Evolutionary conservation across 2,797 vertebrate species (phyloP).

Genomic region (Phoeniculus purpureus): DNA sequence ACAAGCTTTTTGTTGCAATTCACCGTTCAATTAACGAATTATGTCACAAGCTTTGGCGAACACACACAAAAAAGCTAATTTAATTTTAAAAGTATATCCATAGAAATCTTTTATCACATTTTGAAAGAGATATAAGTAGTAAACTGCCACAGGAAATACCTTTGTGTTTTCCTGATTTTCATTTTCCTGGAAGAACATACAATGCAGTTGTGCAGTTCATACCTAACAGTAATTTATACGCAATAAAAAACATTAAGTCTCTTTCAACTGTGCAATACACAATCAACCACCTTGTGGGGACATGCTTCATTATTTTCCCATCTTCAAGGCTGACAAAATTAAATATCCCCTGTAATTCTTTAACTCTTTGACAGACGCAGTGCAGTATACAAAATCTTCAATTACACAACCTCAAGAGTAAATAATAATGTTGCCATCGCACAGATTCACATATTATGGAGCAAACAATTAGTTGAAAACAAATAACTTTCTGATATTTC

Average conservation of each 20-base stretch:
- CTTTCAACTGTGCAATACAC: not conserved
- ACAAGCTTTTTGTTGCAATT: conserved; percentile 36
- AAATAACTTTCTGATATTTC: not conserved
- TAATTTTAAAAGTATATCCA: not conserved
- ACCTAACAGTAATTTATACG: not conserved
- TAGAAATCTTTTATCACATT: conserved; percentile 1
- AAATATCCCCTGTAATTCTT: conserved; percentile 30
- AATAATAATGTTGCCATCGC: not conserved
- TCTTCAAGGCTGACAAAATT: conserved; percentile 33
- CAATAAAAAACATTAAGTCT: conserved; percentile 15
- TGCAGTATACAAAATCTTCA: not conserved
- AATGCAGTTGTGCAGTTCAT: not conserved
- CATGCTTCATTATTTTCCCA: conserved; percentile 27
- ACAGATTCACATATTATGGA: not conserved
- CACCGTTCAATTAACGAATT: conserved; percentile 1
- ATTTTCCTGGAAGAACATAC: not conserved
- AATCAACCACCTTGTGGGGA: conserved; percentile 16
- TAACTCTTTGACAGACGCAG: not conserved
- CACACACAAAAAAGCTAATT: not conserved
- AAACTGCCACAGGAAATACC: not conserved
- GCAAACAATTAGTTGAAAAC: conserved; percentile 6
- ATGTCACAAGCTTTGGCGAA: conserved; percentile 1
- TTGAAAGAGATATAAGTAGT: not conserved
- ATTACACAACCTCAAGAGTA: conserved; percentile 5
- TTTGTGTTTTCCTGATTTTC: not conserved